Evolutionary conservation across 2,797 vertebrate genomes (phyloP).

Genomic region (Choloepus didactylus): DNA sequence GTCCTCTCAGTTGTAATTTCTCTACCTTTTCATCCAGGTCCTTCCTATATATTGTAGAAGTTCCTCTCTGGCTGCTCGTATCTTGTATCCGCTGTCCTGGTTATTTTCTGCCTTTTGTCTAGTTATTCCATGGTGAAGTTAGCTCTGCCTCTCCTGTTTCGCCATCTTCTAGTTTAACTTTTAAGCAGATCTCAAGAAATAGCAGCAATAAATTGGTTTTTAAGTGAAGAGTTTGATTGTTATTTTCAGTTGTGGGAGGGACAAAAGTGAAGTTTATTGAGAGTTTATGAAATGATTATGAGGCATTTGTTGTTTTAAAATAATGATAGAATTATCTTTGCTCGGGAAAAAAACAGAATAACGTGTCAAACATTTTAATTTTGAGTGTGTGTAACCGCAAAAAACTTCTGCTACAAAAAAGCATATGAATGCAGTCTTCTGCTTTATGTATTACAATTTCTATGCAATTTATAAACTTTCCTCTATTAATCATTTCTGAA

Average conservation of each 20-base stretch:
- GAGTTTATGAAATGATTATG: not conserved
- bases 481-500: conserved; percentile 45
- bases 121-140: too few species aligned
- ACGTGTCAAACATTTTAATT: not conserved
- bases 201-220: conserved; percentile 21
- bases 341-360: not conserved
- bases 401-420: too few species aligned
- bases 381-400: not conserved
- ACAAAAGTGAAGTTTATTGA: conserved; percentile 8
- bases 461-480: not conserved
- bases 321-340: not conserved
- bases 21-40: too few species aligned
- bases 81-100: too few species aligned
- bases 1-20: too few species aligned
- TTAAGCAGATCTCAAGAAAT: conserved; percentile 36
- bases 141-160: too few species aligned
- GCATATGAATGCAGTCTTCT: not conserved
- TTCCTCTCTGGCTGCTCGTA: too few species aligned
- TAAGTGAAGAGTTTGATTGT: conserved; percentile 13
- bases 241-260: conserved; percentile 36
- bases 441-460: not conserved
- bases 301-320: not conserved
- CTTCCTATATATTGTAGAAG: too few species aligned
- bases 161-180: conserved; percentile 14
- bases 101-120: too few species aligned